Evolutionary conservation across 2,113 vertebrate genomes (phyloP).

Genomic region (Nicator chloris): DNA sequence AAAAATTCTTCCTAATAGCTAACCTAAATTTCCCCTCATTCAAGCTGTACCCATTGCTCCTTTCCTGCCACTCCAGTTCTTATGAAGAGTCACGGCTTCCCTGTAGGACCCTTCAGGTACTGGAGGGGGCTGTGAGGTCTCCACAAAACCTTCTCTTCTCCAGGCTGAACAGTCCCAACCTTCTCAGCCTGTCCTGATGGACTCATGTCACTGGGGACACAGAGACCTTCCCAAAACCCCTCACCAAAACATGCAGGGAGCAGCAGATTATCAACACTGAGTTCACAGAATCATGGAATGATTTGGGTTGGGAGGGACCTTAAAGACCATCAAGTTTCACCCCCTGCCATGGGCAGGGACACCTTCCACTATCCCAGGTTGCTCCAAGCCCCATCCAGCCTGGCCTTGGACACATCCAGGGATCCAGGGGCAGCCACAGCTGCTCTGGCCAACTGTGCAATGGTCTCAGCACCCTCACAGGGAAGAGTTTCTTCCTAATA

Average conservation of each 20-base stretch:
- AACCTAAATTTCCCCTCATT: background rate
- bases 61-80: background rate
- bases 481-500: background rate
- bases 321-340: background rate
- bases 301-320: background rate
- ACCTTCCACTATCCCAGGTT: background rate
- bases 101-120: too few species aligned
- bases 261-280: background rate
- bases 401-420: background rate
- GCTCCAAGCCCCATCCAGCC: rapidly evolving
- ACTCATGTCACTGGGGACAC: background rate
- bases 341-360: background rate
- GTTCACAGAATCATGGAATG: background rate
- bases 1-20: background rate
- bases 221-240: background rate
- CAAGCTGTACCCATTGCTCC: background rate
- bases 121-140: background rate
- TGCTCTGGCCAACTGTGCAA: rapidly evolving
- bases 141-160: background rate
- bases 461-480: background rate
- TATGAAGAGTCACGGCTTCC: background rate
- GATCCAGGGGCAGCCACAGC: background rate
- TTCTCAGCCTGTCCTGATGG: background rate
- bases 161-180: background rate
- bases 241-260: background rate